These are phyloP conservation scores for Plodia interpunctella DNA, from an alignment of 1,140 invertebrate genomes.

Conservation along the genomic window DNA sequence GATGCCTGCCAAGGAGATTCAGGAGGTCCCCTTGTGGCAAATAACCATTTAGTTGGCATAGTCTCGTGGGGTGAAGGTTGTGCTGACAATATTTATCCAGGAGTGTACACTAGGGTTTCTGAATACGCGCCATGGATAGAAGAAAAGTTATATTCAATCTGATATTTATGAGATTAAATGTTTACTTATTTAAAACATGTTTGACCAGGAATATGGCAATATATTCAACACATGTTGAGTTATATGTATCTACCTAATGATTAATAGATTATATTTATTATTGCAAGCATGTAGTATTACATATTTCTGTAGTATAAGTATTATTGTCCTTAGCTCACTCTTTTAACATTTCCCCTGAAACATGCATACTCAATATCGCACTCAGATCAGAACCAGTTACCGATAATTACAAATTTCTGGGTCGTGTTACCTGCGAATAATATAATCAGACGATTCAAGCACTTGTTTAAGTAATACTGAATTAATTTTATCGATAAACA, in stretches of 20 bases:
- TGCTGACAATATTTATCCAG: constrained; percentile 82
- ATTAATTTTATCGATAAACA: constrained; percentile 15
- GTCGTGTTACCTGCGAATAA: constrained; percentile 15
- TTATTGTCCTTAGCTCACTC: no score
- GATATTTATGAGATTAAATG: background rate
- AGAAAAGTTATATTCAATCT: background rate
- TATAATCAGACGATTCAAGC: background rate
- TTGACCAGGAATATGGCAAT: no score
- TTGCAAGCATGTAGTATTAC: no score
- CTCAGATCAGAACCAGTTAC: no score
- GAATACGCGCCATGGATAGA: constrained; percentile 53
- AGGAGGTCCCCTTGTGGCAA: constrained; percentile 79
- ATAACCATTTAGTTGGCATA: constrained; percentile 78
- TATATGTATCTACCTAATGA: no score
- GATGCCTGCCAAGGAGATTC: constrained; percentile 83
- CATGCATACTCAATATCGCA: no score
- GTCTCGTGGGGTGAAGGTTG: constrained; percentile 86
- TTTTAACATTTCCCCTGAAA: no score
- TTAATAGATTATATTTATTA: no score
- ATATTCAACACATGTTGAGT: no score
- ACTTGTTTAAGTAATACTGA: background rate
- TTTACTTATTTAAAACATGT: no score
- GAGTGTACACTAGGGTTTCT: constrained; percentile 88
- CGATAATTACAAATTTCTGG: no score
- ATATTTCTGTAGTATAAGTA: no score